These are phyloP conservation scores for Buceros bicornis DNA, from an alignment of 2,797 vertebrate species.

Conservation along the genomic window DNA sequence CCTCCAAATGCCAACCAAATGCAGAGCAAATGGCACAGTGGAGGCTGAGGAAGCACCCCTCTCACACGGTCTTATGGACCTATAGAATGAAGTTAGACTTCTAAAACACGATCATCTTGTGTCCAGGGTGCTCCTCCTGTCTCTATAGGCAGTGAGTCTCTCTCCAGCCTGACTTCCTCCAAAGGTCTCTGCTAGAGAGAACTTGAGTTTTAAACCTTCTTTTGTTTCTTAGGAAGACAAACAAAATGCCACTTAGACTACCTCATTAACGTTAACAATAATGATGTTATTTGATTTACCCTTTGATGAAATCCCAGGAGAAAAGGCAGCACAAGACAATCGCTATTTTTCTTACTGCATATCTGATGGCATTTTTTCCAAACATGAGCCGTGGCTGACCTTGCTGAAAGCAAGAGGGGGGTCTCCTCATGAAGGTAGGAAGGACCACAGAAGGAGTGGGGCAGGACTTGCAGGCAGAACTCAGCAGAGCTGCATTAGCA, in stretches of 20 bases:
- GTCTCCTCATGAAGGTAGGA: not conserved
- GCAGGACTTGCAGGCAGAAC: not conserved
- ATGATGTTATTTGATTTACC: not conserved
- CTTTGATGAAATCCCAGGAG: not conserved
- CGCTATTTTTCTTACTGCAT: not conserved
- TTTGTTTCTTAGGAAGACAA: not conserved
- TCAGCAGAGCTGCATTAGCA: not conserved
- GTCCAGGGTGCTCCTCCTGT: not conserved
- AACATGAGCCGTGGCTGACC: not conserved
- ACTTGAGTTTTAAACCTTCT: not conserved
- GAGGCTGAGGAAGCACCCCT: not conserved
- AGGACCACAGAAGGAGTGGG: not conserved
- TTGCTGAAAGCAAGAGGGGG: not conserved
- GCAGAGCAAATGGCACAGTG: accelerated
- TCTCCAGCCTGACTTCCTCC: not conserved
- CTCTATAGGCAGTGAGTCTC: not conserved
- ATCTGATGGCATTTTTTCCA: not conserved
- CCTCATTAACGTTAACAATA: not conserved
- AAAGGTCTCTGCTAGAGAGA: not conserved
- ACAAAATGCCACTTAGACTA: not conserved
- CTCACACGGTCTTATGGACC: accelerated
- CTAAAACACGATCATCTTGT: not conserved
- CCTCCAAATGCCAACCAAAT: not conserved
- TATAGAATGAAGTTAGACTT: not conserved
- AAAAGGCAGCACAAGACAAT: not conserved